Evolutionary conservation across 2,113 vertebrate species (phyloP).

Genomic region (Cebidichthys violaceus): DNA sequence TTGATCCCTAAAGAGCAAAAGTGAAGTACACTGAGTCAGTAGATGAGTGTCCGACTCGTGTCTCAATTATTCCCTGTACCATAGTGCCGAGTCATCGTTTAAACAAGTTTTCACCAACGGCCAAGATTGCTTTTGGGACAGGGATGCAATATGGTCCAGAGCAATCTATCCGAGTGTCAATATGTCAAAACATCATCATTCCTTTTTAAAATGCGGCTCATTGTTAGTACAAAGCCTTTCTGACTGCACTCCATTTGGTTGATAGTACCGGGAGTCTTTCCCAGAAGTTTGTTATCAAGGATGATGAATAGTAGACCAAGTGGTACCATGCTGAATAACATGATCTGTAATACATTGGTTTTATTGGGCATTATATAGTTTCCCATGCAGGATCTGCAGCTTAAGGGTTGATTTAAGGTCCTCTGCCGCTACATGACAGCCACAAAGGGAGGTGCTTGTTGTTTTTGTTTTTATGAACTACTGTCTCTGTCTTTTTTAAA

Average conservation of each 20-base stretch:
- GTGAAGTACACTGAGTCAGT: conserved; percentile 65
- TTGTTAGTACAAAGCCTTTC: conserved; percentile 67
- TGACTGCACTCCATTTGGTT: conserved; percentile 65
- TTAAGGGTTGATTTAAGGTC: conserved; percentile 52
- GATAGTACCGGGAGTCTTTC: conserved; percentile 55
- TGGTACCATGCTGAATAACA: conserved; percentile 36
- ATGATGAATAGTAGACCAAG: conserved; percentile 56
- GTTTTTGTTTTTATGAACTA: conserved; percentile 12
- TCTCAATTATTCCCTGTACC: conserved; percentile 76
- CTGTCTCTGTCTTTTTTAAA: conserved; percentile 21
- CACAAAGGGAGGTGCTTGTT: conserved; percentile 21
- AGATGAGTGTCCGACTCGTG: conserved; percentile 61
- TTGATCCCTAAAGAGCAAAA: conserved; percentile 40
- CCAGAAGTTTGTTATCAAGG: conserved; percentile 57
- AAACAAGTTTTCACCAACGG: conserved; percentile 73
- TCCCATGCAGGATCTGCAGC: conserved; percentile 31
- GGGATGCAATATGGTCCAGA: conserved; percentile 79
- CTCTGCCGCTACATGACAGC: background rate
- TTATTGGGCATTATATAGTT: conserved; percentile 39
- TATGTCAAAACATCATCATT: conserved; percentile 79
- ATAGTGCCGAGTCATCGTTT: conserved; percentile 76
- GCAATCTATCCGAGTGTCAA: conserved; percentile 79
- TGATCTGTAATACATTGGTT: conserved; percentile 49
- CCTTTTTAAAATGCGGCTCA: conserved; percentile 72
- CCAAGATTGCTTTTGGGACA: conserved; percentile 81